A percentile compares a stretch with the other conserved stretches of the same genome.
These are phyloP conservation scores for Sorex araneus DNA, from an alignment of 2,113 vertebrate species.

Conservation along the genomic window DNA sequence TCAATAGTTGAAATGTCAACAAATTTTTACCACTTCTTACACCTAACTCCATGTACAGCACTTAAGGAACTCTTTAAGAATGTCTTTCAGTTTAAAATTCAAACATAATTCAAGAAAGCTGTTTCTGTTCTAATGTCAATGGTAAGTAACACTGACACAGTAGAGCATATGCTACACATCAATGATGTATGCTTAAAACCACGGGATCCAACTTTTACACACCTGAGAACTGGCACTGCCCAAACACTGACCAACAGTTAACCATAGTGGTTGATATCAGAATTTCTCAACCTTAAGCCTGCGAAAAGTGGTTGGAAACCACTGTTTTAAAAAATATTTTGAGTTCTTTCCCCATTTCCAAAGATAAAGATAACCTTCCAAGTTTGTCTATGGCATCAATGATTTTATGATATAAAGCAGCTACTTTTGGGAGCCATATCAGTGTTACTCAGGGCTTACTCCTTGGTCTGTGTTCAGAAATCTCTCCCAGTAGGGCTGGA, in stretches of 20 bases:
- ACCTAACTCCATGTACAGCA: conserved; percentile 34
- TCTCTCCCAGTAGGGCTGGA: too few species aligned
- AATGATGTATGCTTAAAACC: background rate
- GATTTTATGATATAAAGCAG: conserved; percentile 23
- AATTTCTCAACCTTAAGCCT: too few species aligned
- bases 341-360: conserved; percentile 55
- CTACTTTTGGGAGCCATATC: background rate
- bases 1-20: conserved; percentile 52
- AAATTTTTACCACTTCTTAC: conserved; percentile 47
- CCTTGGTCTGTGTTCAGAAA: too few species aligned
- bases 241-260: too few species aligned
- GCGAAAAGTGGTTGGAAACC: too few species aligned
- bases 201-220: background rate
- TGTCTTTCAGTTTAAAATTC: conserved; percentile 49
- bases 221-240: too few species aligned
- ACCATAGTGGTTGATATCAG: too few species aligned
- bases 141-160: conserved; percentile 18
- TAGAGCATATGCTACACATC: conserved; percentile 7
- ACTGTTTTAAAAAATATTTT: background rate
- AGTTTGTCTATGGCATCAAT: background rate
- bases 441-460: too few species aligned
- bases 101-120: conserved; percentile 44
- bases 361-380: background rate
- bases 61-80: conserved; percentile 32
- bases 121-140: conserved; percentile 54